These are phyloP conservation scores for Sparus aurata DNA, from an alignment of 2,797 vertebrate species.

Conservation along the genomic window DNA sequence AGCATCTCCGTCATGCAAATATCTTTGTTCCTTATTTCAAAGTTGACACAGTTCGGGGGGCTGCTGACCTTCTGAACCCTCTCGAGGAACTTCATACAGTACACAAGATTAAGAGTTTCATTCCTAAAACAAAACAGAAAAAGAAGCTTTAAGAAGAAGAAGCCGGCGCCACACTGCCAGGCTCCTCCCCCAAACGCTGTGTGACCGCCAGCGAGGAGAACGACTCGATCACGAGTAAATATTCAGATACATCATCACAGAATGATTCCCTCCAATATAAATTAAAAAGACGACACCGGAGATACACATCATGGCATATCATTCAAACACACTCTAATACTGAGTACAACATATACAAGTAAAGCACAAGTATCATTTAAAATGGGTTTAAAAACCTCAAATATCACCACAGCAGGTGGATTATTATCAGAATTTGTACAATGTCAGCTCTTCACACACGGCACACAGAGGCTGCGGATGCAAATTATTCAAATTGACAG, in stretches of 20 bases:
- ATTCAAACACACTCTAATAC: conserved; percentile 65
- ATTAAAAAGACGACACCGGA: conserved; percentile 54
- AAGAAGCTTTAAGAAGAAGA: conserved; percentile 24
- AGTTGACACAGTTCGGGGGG: neutral
- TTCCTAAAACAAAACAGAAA: conserved; percentile 24
- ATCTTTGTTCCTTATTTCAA: neutral
- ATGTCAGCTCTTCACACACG: conserved; percentile 11
- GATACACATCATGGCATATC: conserved; percentile 53
- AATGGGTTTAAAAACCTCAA: conserved; percentile 35
- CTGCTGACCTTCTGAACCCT: conserved; percentile 30
- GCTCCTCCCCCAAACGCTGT: neutral
- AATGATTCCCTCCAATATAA: conserved; percentile 49
- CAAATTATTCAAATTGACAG: conserved; percentile 11
- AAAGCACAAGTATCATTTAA: conserved; percentile 49
- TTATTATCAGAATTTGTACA: conserved; percentile 16
- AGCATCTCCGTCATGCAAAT: conserved; percentile 1
- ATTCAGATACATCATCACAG: conserved; percentile 28
- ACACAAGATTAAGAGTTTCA: conserved; percentile 45
- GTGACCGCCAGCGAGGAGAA: conserved; percentile 27
- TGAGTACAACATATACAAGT: conserved; percentile 75
- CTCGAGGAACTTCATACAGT: conserved; percentile 49
- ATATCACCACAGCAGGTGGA: conserved; percentile 10
- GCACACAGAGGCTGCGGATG: conserved; percentile 14
- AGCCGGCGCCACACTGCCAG: conserved; percentile 15
- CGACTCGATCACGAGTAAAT: conserved; percentile 20